Base-by-base conservation (phyloP, 2,888 invertebrate genomes). In the Phymatocera aterrima region DNA sequence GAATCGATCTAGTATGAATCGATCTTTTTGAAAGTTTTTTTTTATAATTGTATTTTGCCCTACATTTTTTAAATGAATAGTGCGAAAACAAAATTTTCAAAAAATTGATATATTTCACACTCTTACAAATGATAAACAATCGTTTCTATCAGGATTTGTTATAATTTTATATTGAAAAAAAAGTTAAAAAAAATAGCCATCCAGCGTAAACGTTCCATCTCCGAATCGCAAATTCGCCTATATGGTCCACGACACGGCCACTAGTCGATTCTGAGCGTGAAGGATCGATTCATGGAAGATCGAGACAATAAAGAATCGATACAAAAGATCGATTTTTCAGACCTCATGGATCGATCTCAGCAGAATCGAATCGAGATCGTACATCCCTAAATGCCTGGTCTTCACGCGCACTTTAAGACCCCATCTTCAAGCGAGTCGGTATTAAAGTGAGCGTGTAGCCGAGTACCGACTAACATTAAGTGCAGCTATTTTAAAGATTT, bases 221-320 rank as follows among this genome's bases (percentile, higher is more conserved):
- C 10, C 43, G 15, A 43, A 2, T 12, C 57, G 15, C 10, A 21
- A 57, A 24, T 57, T 60, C 28, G 24, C 5, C 31, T 28, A 60
- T 12, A 60, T 21, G 51, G 51, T n/a, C n/a, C n/a, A n/a, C n/a
- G n/a, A n/a, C 5, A 21, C 51, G 18, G 12, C 3, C 12, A 54
- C 18, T 54, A 21, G 65, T 65, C 65, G 65, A 65, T 65, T 65
- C 65, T 65, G 4, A 24, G 65, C 2, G n/a, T 40, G 18, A 40
- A 65, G 24, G 43, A 65, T 65, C 65, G 65, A 65, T 65, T 65
- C 65, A 37, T 21, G 15, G 43, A 65, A 65, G 24, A 65, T 65
- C 65, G 65, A 65, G 21, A 21, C 37, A 43, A 3, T 28, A 65
- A 65, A 65, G 65, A 65, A 65, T 65, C 65, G 65, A 65, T 65